These are phyloP conservation scores for Aspidiotus rigidus DNA, from an alignment of 2,888 invertebrate genomes.

Conservation along the genomic window DNA sequence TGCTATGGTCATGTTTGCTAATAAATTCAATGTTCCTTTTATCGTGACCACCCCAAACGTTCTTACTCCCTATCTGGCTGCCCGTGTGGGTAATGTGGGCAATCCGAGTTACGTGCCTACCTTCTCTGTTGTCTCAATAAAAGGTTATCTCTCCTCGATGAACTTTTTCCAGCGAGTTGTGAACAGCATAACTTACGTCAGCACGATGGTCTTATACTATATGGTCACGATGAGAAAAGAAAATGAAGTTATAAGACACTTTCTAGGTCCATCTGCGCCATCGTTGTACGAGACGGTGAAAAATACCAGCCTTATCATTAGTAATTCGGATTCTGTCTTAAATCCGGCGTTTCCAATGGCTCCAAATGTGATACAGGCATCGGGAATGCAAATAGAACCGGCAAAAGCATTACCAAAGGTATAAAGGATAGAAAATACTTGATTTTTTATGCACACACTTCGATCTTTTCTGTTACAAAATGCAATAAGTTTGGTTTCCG, in stretches of 20 bases:
- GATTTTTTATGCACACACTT: too few species aligned
- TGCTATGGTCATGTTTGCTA: conserved; percentile 15
- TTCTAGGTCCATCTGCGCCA: not conserved
- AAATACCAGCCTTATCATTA: conserved; percentile 5
- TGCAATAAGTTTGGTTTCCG: too few species aligned
- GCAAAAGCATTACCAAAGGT: not conserved
- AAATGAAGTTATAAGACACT: conserved; percentile 5
- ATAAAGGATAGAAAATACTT: too few species aligned
- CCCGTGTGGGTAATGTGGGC: not conserved
- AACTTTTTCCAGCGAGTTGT: not conserved
- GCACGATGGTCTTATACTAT: not conserved
- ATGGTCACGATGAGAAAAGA: conserved; percentile 4
- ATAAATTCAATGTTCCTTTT: conserved; percentile 17
- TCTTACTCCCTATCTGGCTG: conserved; percentile 7
- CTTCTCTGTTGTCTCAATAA: not conserved
- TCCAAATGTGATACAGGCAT: not conserved
- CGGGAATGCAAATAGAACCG: conserved; percentile 1
- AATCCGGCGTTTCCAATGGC: not conserved
- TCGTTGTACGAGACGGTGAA: not conserved
- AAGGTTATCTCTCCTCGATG: not conserved
- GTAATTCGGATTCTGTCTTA: not conserved
- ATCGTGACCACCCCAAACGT: conserved; percentile 8
- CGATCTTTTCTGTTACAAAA: too few species aligned
- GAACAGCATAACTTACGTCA: not conserved
- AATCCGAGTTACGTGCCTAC: conserved; percentile 40